phyloP scores from a whole-genome alignment of 37 sponge, comb jelly and placozoan genomes.

The Haliclona indistincta region DNA sequence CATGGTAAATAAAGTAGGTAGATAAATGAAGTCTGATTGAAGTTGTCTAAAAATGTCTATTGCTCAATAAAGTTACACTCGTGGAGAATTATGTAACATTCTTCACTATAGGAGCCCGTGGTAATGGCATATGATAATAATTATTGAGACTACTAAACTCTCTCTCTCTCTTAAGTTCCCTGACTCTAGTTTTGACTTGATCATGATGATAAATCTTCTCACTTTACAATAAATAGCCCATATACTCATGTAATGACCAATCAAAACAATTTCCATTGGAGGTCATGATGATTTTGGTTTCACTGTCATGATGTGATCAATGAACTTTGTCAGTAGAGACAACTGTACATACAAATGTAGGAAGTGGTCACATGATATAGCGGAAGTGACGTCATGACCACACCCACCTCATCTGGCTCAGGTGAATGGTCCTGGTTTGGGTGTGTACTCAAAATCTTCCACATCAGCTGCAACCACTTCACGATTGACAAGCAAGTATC shows the following conservation, averaged over 20 bases:
- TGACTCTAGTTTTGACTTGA: conserved; percentile 79
- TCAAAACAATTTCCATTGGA: conserved; percentile 98
- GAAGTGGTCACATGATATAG: too few species aligned
- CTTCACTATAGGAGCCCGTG: conserved; percentile 83
- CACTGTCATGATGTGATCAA: conserved; percentile 89
- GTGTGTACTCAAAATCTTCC: conserved; percentile 99
- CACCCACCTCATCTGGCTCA: conserved; percentile 83
- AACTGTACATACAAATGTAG: too few species aligned
- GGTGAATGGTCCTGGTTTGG: conserved; percentile 96
- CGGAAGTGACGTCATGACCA: background rate
- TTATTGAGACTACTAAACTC: conserved; percentile 99
- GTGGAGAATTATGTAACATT: too few species aligned
- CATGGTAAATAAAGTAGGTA: too few species aligned
- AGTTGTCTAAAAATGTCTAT: too few species aligned
- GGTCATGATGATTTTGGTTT: conserved; percentile 95
- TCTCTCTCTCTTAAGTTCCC: conserved; percentile 99
- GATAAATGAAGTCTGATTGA: too few species aligned
- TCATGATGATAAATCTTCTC: conserved; percentile 99
- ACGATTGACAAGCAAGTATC: conserved; percentile 95
- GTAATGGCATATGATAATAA: conserved; percentile 96
- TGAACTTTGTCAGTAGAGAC: conserved; percentile 74
- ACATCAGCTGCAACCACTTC: conserved; percentile 94
- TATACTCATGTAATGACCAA: too few species aligned
- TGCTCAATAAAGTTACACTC: too few species aligned
- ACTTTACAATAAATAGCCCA: too few species aligned